Evolutionary conservation across 1,140 invertebrate species (phyloP), one percentile per base, ranked within the genome.

Genomic region (Heliconius hewitsoni): DNA sequence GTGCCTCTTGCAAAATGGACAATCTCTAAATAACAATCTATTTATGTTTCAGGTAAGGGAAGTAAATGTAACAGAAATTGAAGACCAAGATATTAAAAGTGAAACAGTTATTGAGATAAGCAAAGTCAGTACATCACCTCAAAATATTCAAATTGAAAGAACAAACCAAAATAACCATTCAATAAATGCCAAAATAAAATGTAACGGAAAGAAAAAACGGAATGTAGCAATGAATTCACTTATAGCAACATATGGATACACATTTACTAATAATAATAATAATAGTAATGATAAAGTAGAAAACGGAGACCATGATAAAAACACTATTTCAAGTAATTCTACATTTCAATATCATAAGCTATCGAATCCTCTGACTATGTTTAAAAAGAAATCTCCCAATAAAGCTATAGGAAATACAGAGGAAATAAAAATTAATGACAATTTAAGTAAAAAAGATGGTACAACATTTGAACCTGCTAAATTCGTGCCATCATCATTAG

Each of bases 141-240:
- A 37, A 37, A 71, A 70, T 71, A 34, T 39, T 66, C 72, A 46
- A 23, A 71, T 70, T 71, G 60, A 9, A n/a, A n/a, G 50, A 1
- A 23, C 8, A 39, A 57, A 19, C 16, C 19, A 66, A 27, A 23
- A 66, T 66, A 66, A 27, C 11, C 8, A 19, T 66, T 30, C 52
- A 55, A 52, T 70, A 30, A 73, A 72, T 74, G 23, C n/a, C 73
- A 57, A 74, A 19, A 71, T 66, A 23, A 76, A 71, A 39, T 66
- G 79, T 16, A 81, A 80, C 70, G 13, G 39, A 78, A 87, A 83
- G 78, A 81, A 55, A 76, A 60, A 81, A 16, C 75, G 82, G 71
- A 87, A 89, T 83, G 83, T 82, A 16, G 86, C 87, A 8, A 76
- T 86, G 11, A 73, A 74, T 16, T 87, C 87, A 1, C 74, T 87